Conservation (phyloP, 1,140 invertebrate species). For the Saxidomus purpurata region DNA sequence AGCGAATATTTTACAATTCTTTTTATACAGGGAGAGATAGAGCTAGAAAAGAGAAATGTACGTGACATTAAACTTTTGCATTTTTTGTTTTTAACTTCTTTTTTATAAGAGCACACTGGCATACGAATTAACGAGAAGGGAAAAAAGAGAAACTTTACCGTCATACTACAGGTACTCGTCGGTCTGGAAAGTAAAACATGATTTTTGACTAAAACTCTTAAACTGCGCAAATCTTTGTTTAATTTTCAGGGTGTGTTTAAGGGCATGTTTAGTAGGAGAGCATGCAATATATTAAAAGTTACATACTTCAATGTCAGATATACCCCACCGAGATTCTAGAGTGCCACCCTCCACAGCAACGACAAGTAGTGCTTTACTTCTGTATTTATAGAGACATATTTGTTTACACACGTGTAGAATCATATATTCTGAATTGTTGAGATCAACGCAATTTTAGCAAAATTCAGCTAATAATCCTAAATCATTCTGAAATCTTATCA, state of each 20-base stretch:
- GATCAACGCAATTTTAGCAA: neutral
- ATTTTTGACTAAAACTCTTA: too few relatives aligned
- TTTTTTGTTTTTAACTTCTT: too few relatives aligned
- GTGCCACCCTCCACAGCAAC: neutral
- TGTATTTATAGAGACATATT: neutral
- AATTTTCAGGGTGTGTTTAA: neutral
- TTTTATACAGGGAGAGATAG: too few relatives aligned
- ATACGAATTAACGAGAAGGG: too few relatives aligned
- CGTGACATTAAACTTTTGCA: too few relatives aligned
- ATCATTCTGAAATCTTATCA: neutral
- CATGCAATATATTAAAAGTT: neutral
- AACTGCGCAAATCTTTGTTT: too few relatives aligned
- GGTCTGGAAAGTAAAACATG: too few relatives aligned
- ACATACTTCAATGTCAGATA: neutral
- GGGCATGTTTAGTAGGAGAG: neutral
- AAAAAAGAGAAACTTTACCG: too few relatives aligned
- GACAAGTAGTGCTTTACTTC: neutral
- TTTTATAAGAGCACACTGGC: too few relatives aligned
- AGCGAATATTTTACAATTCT: too few relatives aligned
- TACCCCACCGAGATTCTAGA: neutral
- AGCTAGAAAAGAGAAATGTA: too few relatives aligned
- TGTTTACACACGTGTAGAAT: neutral
- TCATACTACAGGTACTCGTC: too few relatives aligned
- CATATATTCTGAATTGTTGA: slow-evolving; percentile 21
- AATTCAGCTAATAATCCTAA: neutral